Evolutionary conservation across 2,113 vertebrate species (phyloP), one percentile per base, ranked within the genome.

Genomic region (Antennarius striatus): DNA sequence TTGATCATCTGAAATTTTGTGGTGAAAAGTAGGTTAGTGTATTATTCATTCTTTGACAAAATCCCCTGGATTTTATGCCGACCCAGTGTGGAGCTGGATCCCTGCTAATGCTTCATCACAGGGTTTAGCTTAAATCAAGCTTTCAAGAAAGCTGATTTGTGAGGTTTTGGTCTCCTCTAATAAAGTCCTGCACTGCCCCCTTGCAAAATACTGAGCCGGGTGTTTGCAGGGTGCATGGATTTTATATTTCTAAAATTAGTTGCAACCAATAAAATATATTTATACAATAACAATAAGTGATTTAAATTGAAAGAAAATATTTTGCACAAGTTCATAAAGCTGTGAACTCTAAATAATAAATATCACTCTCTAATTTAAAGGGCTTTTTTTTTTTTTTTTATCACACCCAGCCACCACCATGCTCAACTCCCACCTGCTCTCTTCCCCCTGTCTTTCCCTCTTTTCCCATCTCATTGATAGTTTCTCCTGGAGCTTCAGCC

Each of bases 401-500:
- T 5, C 10, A 28, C 12, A 29, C 17, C 29, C 52, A 54, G 42
- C 52, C 30, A 14, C 3, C 30, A 10, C 12, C 36, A 39, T 50
- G 17, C 52, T 59, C 12, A 10, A 6, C 43, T 39, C 28, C 32
- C 4, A 36, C 39, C 50, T 55, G 40, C 66, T 75, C 63, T 56
- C 73, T 58, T 67, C 64, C 39, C 45, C 46, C 68, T 61, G 58
- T 61, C 59, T 58, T 63, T 54, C 46, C 49, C 71, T 73, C 68
- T 65, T 62, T 66, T 72, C 77, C 53, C 77, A 73, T 83, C 89
- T 90, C 86, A 89, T 90, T 92, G 92, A 92, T 91, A 90, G 91
- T 91, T 93, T 91, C 81, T 92, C 85, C 81, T 68, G 79, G 77
- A 91, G 89, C 84, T 80, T 84, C 86, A 88, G 74, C 80, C 81